Evolutionary conservation across 2,797 vertebrate species (phyloP).

Genomic region (Oreochromis mossambicus): DNA sequence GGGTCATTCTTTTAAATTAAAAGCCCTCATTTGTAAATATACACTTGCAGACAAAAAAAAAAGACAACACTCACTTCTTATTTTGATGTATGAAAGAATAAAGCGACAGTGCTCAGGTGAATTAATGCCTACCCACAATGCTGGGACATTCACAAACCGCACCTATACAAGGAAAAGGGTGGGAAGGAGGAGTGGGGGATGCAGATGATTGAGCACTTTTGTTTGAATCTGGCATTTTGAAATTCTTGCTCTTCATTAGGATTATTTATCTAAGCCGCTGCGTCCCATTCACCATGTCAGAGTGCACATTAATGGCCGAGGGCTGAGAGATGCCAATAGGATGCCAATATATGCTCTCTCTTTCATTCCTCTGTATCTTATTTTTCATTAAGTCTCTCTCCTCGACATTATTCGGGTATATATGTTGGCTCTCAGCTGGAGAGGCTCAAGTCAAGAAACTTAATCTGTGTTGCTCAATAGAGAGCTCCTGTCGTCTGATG

Average conservation of each 20-base stretch:
- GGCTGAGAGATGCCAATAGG: slow-evolving; percentile 47
- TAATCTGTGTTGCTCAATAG: slow-evolving; percentile 59
- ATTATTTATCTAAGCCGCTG: slow-evolving; percentile 56
- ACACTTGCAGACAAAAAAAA: slow-evolving; percentile 68
- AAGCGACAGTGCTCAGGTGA: slow-evolving; percentile 66
- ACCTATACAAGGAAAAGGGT: slow-evolving; percentile 3
- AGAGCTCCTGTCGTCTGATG: slow-evolving; percentile 56
- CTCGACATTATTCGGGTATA: slow-evolving; percentile 44
- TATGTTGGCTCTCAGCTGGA: slow-evolving; percentile 64
- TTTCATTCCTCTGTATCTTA: slow-evolving; percentile 49
- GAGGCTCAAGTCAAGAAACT: slow-evolving; percentile 50
- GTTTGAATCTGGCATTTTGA: slow-evolving; percentile 54
- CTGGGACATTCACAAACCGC: slow-evolving; percentile 1
- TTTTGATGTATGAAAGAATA: slow-evolving; percentile 81
- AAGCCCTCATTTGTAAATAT: slow-evolving; percentile 82
- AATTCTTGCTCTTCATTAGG: slow-evolving; percentile 55
- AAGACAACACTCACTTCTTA: slow-evolving; percentile 67
- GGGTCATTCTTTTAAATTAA: slow-evolving; percentile 85
- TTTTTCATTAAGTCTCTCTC: slow-evolving; percentile 55
- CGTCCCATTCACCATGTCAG: slow-evolving; percentile 51
- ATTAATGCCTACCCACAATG: slow-evolving; percentile 57
- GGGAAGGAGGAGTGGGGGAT: neutral
- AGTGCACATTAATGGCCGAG: slow-evolving; percentile 40
- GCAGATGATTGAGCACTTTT: slow-evolving; percentile 59
- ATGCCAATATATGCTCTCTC: slow-evolving; percentile 36